Percentiles rank a stretch among this genome's conserved stretches.
Evolutionary conservation across 1,140 invertebrate species (phyloP).

Genomic region (Ditylenchus dipsaci): DNA sequence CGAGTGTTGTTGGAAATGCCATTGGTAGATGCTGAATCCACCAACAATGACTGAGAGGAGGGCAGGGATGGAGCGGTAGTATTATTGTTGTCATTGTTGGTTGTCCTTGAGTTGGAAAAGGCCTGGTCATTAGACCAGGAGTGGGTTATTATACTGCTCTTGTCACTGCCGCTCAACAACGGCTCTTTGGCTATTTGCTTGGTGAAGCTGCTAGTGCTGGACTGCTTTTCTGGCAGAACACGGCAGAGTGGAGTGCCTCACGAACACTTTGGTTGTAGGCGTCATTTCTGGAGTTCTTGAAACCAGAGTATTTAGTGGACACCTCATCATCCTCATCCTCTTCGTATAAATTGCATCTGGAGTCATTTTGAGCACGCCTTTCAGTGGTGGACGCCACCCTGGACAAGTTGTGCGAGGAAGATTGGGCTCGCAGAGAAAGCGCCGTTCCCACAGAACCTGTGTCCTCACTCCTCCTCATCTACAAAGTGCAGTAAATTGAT

Average conservation of each 20-base stretch:
- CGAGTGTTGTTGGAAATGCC: background rate
- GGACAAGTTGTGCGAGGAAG: conserved; percentile 7
- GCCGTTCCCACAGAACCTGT: conserved; percentile 25
- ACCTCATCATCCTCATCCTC: conserved; percentile 16
- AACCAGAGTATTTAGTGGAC: background rate
- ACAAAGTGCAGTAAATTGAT: conserved; percentile 10
- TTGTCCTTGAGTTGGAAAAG: background rate
- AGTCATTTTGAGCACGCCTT: conserved; percentile 18
- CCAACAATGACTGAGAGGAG: background rate
- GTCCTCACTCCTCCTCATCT: conserved; percentile 33
- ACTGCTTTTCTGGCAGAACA: background rate
- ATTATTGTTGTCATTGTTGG: background rate
- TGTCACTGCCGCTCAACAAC: background rate
- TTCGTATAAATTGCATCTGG: conserved; percentile 32
- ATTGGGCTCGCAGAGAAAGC: conserved; percentile 8
- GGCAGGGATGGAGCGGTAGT: background rate
- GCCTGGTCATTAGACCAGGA: conserved; percentile 8
- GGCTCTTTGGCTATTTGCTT: background rate
- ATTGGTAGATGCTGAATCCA: background rate
- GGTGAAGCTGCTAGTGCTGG: too few species aligned
- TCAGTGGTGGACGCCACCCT: conserved; percentile 4
- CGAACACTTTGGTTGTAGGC: conserved; percentile 23
- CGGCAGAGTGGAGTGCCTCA: conserved; percentile 12
- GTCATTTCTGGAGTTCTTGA: background rate
- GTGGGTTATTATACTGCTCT: conserved; percentile 1